Base-by-base conservation (phyloP, 1,140 invertebrate genomes). In the Calephelis virginiensis region DNA sequence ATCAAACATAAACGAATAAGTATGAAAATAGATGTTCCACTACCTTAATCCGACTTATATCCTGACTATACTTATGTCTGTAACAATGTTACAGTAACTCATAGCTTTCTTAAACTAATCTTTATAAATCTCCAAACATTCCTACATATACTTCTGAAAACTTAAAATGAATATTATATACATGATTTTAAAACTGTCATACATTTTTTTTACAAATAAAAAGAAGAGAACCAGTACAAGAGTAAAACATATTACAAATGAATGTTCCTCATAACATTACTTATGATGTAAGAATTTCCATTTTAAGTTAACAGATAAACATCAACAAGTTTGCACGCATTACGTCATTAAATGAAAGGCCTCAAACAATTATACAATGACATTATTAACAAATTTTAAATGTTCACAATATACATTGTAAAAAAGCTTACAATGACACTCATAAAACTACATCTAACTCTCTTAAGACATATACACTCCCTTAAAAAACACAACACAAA, bases 301-400 rank as follows among this genome's bases (percentile, higher is more conserved):
- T 14, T 14, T 53, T 53, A 14, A 47, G 61, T 62, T 46, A 2
- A 10, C 13, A 46, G 46, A 62, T 45, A 45, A 40, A 40, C 61
- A 14, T 45, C 60, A 43, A 62, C 43, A 62, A 62, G 17, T 46
- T 17, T 46, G 46, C 14, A 62, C 43, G 17, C 13, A 8, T 53
- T 14, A 14, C 17, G 17, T 53, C 13, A 43, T 11, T n/a, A 62
- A 62, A 62, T 45, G 46, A 62, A 61, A 43, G 46, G 13, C 43
- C 14, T 62, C 37, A 61, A 62, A 43, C 11, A 46, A 62, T 62
- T 45, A 46, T 62, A 62, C 13, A 62, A 62, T 61, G 43, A 62
- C 43, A 46, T 62, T 62, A 62, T 46, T 62, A 46, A 43, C 14
- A 53, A 53, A 17, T 53, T 11, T 53, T 17, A 53, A 53, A 53